phyloP scores from a whole-genome alignment of 1,140 invertebrate genomes.

The Hypsibius dujardini region DNA sequence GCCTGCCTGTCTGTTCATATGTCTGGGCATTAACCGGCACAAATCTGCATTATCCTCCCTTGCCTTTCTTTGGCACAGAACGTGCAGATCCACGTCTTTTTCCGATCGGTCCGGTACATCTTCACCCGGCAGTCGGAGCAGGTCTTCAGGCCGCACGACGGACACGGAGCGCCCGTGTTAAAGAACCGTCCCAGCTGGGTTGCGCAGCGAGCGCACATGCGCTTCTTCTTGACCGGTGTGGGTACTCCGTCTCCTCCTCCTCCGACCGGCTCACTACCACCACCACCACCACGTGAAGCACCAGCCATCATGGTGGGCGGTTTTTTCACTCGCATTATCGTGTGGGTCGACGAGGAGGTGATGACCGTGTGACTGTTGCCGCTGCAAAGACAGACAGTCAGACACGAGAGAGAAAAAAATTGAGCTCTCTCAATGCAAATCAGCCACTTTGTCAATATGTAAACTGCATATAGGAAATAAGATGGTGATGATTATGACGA shows the following conservation, averaged over 20 bases:
- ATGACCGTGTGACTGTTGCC: background rate
- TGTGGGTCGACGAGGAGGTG: background rate
- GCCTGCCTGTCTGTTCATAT: background rate
- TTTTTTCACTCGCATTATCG: background rate
- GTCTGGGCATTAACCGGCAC: background rate
- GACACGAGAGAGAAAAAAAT: background rate
- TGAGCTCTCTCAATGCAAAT: too few relatives aligned
- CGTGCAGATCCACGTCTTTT: background rate
- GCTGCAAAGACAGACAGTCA: background rate
- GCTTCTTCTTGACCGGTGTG: background rate
- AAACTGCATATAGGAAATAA: too few relatives aligned
- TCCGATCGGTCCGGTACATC: background rate
- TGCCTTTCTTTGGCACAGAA: background rate
- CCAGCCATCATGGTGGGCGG: background rate
- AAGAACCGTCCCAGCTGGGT: slow-evolving; percentile 1
- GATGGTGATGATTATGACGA: too few relatives aligned
- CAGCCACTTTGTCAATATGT: too few relatives aligned
- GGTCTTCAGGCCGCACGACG: background rate
- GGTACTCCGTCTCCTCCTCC: too few relatives aligned
- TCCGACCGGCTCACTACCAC: background rate
- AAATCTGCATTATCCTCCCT: background rate
- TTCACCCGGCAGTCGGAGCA: background rate
- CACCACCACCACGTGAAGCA: background rate
- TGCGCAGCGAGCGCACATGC: background rate
- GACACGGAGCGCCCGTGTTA: background rate